These are phyloP conservation scores for Leucophora obtusa DNA, from an alignment of 2,888 invertebrate species.

Conservation along the genomic window DNA sequence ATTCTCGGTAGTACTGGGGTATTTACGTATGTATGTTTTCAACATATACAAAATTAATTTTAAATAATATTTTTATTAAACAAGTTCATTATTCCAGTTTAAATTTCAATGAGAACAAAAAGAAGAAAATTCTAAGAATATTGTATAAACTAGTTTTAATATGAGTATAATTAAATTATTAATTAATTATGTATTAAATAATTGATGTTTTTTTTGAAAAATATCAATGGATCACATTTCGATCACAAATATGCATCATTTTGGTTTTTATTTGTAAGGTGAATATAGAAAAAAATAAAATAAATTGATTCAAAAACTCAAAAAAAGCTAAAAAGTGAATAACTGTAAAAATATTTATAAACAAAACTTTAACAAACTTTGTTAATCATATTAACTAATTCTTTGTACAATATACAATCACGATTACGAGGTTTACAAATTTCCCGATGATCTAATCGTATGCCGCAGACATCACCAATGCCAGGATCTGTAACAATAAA, in stretches of 20 bases:
- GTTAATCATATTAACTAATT: slow-evolving; percentile 83
- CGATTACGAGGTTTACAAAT: slow-evolving; percentile 90
- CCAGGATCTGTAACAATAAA: slow-evolving; percentile 84
- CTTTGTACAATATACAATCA: slow-evolving; percentile 84
- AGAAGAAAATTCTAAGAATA: too few species aligned
- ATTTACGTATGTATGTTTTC: too few species aligned
- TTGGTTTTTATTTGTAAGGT: not conserved
- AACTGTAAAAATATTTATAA: slow-evolving; percentile 3
- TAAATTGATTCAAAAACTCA: not conserved
- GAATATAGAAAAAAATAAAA: slow-evolving; percentile 12
- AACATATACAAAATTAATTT: too few species aligned
- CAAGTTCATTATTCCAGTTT: too few species aligned
- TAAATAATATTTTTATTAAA: too few species aligned
- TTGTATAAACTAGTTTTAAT: too few species aligned
- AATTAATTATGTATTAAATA: not conserved
- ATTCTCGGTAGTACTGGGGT: too few species aligned
- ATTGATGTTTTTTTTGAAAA: not conserved
- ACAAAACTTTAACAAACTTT: slow-evolving; percentile 73
- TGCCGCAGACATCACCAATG: slow-evolving; percentile 86
- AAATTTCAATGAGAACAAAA: too few species aligned
- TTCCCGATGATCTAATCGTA: slow-evolving; percentile 89
- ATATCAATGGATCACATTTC: slow-evolving; percentile 55
- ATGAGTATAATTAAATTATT: too few species aligned
- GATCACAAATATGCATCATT: slow-evolving; percentile 6
- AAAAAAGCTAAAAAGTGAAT: slow-evolving; percentile 18